Conservation (phyloP, 30 jellyfish, hydroid and myxozoan species). For the Cassiopea andromeda region DNA sequence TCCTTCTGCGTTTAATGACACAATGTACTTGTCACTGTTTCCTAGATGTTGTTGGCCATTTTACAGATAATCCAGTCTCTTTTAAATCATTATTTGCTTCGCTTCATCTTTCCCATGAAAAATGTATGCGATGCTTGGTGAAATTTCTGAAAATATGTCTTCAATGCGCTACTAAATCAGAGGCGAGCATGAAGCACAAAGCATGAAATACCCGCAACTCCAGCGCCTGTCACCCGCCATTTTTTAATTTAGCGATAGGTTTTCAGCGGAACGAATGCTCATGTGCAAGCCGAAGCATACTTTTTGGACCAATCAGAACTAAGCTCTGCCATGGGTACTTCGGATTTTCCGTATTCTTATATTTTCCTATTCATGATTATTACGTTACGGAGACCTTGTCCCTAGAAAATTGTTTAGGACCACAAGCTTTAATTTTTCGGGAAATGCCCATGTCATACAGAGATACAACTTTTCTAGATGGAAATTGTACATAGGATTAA, state of each 20-base stretch:
- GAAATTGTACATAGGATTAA: no score
- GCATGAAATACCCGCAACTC: constrained; percentile 81
- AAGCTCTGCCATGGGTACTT: not conserved
- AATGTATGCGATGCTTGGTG: constrained; percentile 6
- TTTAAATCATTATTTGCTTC: not conserved
- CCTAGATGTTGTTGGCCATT: no score
- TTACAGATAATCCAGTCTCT: no score
- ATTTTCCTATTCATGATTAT: no score
- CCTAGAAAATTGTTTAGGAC: no score
- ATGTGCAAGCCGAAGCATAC: constrained; percentile 18
- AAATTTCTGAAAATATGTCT: not conserved
- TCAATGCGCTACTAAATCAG: constrained; percentile 56
- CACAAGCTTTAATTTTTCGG: no score
- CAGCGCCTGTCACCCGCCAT: constrained; percentile 73
- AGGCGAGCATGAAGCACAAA: constrained; percentile 62
- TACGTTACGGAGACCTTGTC: no score
- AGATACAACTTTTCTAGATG: no score
- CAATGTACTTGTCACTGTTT: not conserved
- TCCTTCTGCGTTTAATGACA: not conserved
- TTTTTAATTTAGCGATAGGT: constrained; percentile 36
- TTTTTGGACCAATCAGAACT: constrained; percentile 20
- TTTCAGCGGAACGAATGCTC: constrained; percentile 22
- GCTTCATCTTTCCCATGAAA: not conserved
- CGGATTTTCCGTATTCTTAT: not conserved
- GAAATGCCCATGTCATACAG: no score